Evolutionary conservation across 1,140 invertebrate species (phyloP).

Genomic region (Ectropis grisescens): DNA sequence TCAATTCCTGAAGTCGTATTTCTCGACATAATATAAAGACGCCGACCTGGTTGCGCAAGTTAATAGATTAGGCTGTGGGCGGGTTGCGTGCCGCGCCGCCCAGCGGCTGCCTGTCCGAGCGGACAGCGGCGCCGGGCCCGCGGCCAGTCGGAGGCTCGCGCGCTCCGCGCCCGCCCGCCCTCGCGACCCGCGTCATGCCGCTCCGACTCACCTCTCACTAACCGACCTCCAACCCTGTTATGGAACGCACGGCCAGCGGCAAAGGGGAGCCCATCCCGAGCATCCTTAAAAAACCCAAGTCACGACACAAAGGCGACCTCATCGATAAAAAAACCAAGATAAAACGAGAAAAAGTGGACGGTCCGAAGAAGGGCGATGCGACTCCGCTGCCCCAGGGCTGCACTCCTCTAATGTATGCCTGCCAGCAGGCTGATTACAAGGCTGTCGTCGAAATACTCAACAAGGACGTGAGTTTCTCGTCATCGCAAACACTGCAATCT

Average conservation of each 20-base stretch:
- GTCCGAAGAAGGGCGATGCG: slow-evolving; percentile 38
- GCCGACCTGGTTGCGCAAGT: slow-evolving; percentile 48
- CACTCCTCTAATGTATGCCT: slow-evolving; percentile 90
- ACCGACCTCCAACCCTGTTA: slow-evolving; percentile 47
- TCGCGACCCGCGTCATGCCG: slow-evolving; percentile 27
- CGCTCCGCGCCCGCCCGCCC: slow-evolving; percentile 50
- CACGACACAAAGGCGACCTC: slow-evolving; percentile 37
- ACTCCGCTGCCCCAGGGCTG: slow-evolving; percentile 69
- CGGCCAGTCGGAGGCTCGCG: slow-evolving; percentile 52
- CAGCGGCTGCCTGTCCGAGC: slow-evolving; percentile 33
- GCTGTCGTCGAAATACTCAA: slow-evolving; percentile 61
- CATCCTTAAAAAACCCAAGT: slow-evolving; percentile 55
- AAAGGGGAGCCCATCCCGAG: slow-evolving; percentile 54
- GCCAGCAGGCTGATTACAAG: slow-evolving; percentile 79
- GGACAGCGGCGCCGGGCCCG: slow-evolving; percentile 25
- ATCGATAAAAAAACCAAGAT: slow-evolving; percentile 58
- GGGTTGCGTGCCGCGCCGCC: slow-evolving; percentile 34
- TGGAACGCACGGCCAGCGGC: slow-evolving; percentile 47
- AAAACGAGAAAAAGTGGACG: slow-evolving; percentile 42
- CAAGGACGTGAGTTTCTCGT: slow-evolving; percentile 54
- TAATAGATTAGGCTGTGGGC: slow-evolving; percentile 31
- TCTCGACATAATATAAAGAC: no score
- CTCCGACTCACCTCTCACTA: slow-evolving; percentile 19
- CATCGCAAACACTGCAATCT: background rate
- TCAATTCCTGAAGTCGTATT: no score